Conservation (phyloP, 2,888 invertebrate genomes). For the Pristionchus arcanus region DNA sequence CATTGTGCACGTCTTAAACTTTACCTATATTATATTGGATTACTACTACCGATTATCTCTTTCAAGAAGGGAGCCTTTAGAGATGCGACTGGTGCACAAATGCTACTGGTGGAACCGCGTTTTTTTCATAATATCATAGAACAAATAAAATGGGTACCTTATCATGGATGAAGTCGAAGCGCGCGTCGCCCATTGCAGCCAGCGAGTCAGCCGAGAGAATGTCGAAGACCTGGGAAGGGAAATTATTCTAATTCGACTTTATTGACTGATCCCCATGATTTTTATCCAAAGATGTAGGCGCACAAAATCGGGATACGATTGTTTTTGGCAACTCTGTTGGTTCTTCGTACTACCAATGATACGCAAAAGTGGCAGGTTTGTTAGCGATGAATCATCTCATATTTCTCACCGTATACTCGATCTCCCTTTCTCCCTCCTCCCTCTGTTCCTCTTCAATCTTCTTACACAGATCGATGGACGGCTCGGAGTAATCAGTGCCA, state of each 20-base stretch:
- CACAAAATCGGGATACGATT: background rate
- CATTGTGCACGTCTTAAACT: background rate
- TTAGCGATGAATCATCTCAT: background rate
- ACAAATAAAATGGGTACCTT: background rate
- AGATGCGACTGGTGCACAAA: background rate
- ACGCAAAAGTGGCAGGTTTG: background rate
- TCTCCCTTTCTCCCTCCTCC: conserved; percentile 37
- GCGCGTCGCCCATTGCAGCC: background rate
- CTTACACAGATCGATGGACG: conserved; percentile 42
- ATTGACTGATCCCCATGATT: too few species aligned
- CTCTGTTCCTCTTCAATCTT: conserved; percentile 47
- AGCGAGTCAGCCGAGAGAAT: conserved; percentile 6
- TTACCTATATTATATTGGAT: too few species aligned
- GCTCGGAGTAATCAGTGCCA: conserved; percentile 48
- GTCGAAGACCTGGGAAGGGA: conserved; percentile 21
- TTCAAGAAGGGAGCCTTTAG: background rate
- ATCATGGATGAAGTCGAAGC: conserved; percentile 46
- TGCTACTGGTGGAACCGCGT: background rate
- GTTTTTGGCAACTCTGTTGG: background rate
- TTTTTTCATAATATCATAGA: too few species aligned
- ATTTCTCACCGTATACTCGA: background rate
- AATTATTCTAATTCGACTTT: background rate
- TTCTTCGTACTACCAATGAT: background rate
- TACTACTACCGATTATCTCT: background rate
- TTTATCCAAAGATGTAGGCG: too few species aligned